phyloP scores from a whole-genome alignment of 2,888 invertebrate species.

The Drosophila gaucha region DNA sequence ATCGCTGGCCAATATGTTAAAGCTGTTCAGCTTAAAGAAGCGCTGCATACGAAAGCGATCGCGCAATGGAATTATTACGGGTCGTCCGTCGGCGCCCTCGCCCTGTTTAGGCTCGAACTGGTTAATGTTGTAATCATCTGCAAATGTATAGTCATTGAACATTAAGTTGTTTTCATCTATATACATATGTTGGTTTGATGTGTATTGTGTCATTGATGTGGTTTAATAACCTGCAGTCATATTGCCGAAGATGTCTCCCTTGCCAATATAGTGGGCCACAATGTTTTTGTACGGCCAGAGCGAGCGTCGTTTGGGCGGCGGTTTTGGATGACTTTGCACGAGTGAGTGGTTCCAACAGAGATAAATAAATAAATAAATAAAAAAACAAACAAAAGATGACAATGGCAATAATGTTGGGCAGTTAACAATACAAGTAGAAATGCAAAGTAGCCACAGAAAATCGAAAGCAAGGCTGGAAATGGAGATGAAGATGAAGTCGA shows the following conservation, averaged over 20 bases:
- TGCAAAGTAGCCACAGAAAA: constrained; percentile 66
- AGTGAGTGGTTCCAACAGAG: constrained; percentile 52
- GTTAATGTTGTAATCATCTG: constrained; percentile 88
- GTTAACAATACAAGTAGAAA: constrained; percentile 67
- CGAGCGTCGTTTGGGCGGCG: constrained; percentile 80
- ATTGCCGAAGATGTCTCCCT: constrained; percentile 91
- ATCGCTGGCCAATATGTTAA: constrained; percentile 95
- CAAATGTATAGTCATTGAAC: constrained; percentile 56
- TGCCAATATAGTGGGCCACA: constrained; percentile 95
- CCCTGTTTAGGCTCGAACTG: constrained; percentile 90
- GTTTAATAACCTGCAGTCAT: constrained; percentile 88
- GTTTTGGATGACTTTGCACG: constrained; percentile 81
- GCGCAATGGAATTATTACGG: constrained; percentile 91
- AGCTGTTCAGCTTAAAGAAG: constrained; percentile 92
- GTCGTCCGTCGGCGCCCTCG: constrained; percentile 92
- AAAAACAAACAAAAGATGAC: constrained; percentile 63
- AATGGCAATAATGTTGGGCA: constrained; percentile 59
- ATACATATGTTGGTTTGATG: not conserved
- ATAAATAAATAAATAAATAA: constrained; percentile 13
- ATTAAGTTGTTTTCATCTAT: constrained; percentile 2
- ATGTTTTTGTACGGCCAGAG: constrained; percentile 85
- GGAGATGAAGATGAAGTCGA: constrained; percentile 20
- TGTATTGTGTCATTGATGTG: constrained; percentile 50
- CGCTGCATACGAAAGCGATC: constrained; percentile 92
- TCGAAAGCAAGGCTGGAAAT: constrained; percentile 55